A percentile compares a stretch with the other conserved stretches of the same genome.
Evolutionary conservation across 2,113 vertebrate genomes (phyloP).

Genomic region (Sylvietta virens): DNA sequence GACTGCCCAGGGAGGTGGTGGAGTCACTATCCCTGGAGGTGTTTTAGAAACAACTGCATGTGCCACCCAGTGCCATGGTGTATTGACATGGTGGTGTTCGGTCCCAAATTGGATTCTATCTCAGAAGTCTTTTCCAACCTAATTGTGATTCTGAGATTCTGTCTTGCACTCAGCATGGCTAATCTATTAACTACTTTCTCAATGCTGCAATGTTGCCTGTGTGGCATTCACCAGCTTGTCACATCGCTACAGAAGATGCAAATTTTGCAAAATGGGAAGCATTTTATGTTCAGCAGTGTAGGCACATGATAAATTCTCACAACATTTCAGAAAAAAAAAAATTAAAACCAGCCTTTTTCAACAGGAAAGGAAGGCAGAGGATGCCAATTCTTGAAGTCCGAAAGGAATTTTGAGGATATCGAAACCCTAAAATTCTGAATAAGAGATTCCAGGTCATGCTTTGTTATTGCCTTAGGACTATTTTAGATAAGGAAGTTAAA

Average conservation of each 20-base stretch:
- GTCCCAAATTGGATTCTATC: rapidly evolving
- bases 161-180: not conserved
- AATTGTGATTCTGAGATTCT: not conserved
- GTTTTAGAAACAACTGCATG: not conserved
- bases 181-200: not conserved
- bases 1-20: not conserved
- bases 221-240: not conserved
- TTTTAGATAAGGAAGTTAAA: conserved; percentile 15
- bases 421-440: not conserved
- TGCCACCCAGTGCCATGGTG: not conserved
- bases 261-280: not conserved
- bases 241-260: rapidly evolving
- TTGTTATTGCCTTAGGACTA: not conserved
- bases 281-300: not conserved
- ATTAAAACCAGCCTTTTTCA: not conserved
- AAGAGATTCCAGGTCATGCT: not conserved
- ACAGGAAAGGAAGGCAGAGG: not conserved
- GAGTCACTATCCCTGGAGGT: not conserved
- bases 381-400: not conserved
- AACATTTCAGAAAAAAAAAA: not conserved
- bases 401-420: not conserved
- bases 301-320: not conserved
- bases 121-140: not conserved
- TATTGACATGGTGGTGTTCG: rapidly evolving
- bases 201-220: not conserved